phyloP scores from a whole-genome alignment of 2,113 vertebrate genomes.

The Alectura lathami region DNA sequence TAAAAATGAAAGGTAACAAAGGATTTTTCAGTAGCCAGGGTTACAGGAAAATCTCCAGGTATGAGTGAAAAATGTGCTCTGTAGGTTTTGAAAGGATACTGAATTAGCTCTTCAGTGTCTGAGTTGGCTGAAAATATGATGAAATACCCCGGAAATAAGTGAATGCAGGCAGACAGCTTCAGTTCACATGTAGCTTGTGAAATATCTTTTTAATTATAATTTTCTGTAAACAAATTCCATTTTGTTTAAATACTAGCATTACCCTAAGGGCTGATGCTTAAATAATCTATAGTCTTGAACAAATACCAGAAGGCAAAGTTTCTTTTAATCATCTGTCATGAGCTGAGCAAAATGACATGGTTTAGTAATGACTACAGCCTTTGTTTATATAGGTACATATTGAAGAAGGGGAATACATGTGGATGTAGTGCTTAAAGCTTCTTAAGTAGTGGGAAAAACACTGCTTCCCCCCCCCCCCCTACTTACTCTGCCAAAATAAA shows the following conservation, averaged over 20 bases:
- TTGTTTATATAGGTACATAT: neutral
- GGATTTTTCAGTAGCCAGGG: neutral
- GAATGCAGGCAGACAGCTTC: neutral
- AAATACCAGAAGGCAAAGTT: conserved; percentile 14
- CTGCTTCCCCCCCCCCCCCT: neutral
- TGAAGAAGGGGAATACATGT: neutral
- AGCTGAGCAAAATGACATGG: conserved; percentile 6
- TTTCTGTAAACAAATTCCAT: neutral
- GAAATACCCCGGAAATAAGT: neutral
- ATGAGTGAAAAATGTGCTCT: neutral
- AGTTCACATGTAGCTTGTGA: neutral
- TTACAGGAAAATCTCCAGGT: neutral
- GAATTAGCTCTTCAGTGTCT: neutral
- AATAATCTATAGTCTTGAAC: neutral
- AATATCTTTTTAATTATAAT: neutral
- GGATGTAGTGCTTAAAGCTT: neutral
- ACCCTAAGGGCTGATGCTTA: neutral
- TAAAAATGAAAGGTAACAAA: neutral
- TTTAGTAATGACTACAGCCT: conserved; percentile 27
- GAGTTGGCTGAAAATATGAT: neutral
- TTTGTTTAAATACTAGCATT: neutral
- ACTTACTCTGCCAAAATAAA: neutral
- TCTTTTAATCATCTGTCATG: neutral
- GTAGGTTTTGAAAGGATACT: neutral
- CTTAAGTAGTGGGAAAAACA: neutral